Base-by-base conservation (phyloP, 2,113 vertebrate species). In the Aphyosemion australe region DNA sequence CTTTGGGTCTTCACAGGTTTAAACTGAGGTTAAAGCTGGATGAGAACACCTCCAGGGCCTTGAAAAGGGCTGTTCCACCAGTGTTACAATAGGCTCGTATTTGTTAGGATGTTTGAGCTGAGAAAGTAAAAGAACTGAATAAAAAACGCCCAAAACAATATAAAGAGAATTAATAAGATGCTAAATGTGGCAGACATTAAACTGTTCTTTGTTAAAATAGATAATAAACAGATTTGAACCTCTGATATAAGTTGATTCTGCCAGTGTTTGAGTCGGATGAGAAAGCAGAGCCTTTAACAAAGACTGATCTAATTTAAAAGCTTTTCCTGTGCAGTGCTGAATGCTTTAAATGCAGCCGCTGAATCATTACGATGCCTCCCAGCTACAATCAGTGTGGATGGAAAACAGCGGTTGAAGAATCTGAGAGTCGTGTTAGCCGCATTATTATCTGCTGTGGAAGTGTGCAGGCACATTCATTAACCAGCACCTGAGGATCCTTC, bases 401-500 rank as follows among this genome's bases (percentile, higher is more conserved):
- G 20, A 46, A 69, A 72, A 49, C 21, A 57, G 41, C 43, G 49
- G 26, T 45, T 48, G 49, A 14, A 16, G 41, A 58, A 58, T 53
- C n/a, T 14, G 42, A 51, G 59, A 72, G 52, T 0, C 53, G 43
- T 49, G 42, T 26, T 37, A 66, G 52, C 19, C 51, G 37, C 63
- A 60, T 52, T 60, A 54, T 59, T 68, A 55, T 58, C n/a, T 54
- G 54, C 54, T 61, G 9, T 50, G 52, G n/a, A 26, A 48, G 18
- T 12, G n/a, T 45, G 52, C 6, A 21, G 12, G 47, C 3, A 13
- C 0, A 1, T 14, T 63, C 15, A 54, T 59, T 64, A 64, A 47
- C 15, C 47, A 75, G 26, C 45, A 61, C 67, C 19, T 46, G 18
- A 56, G 45, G 52, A 50, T 31, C 45, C 49, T 41, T 57, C 42